These are phyloP conservation scores for Cephalotes varians DNA, from an alignment of 2,888 invertebrate genomes.

Conservation along the genomic window DNA sequence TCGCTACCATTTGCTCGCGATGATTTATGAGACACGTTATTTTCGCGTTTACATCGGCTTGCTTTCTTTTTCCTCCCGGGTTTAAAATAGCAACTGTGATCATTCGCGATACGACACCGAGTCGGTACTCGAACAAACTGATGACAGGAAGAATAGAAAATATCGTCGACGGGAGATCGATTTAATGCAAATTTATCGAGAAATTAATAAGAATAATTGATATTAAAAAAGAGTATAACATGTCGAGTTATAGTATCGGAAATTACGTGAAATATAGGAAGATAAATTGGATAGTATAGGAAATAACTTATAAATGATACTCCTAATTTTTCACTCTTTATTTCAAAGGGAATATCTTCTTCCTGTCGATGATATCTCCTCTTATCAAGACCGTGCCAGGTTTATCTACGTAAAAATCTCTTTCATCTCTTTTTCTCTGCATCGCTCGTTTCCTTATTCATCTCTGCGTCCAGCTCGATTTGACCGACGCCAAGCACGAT, in stretches of 20 bases:
- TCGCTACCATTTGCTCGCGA: slow-evolving; percentile 1
- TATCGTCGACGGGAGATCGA: neutral
- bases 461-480: too few relatives aligned
- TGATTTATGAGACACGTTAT: slow-evolving; percentile 30
- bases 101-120: slow-evolving; percentile 11
- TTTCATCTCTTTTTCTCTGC: neutral
- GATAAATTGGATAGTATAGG: too few relatives aligned
- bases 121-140: neutral
- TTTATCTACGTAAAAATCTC: neutral
- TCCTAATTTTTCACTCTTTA: neutral
- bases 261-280: neutral
- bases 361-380: neutral
- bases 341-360: neutral
- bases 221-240: neutral
- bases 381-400: neutral
- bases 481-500: neutral
- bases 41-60: neutral
- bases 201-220: neutral
- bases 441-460: neutral
- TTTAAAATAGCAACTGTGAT: slow-evolving; percentile 8
- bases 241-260: neutral
- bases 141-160: neutral
- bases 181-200: neutral
- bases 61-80: neutral
- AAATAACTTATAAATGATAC: neutral